These are phyloP conservation scores for Hydroisotoma schaefferi DNA, from an alignment of 2,888 invertebrate species.

Conservation along the genomic window DNA sequence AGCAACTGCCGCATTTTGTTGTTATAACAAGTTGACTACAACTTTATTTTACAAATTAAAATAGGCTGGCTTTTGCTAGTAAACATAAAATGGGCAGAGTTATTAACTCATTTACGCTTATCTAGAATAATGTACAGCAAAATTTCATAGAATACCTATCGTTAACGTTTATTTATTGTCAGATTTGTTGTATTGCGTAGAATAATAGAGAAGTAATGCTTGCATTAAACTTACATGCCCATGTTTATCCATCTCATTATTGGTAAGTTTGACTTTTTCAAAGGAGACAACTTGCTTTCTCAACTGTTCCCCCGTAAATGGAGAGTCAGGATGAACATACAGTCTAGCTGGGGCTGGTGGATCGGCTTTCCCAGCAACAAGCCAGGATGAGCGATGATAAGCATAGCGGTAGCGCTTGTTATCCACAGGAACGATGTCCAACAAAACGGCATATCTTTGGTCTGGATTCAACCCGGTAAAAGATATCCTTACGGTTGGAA, in stretches of 20 bases:
- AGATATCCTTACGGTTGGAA: slow-evolving; percentile 72
- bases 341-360: slow-evolving; percentile 62
- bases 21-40: no score
- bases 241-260: slow-evolving; percentile 75
- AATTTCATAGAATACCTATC: no score
- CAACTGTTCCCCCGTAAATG: slow-evolving; percentile 74
- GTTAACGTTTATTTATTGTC: no score
- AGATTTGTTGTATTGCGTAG: no score
- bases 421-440: slow-evolving; percentile 78
- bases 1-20: no score
- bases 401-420: slow-evolving; percentile 75
- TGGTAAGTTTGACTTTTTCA: slow-evolving; percentile 79
- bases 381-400: slow-evolving; percentile 77
- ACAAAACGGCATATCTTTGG: slow-evolving; percentile 67
- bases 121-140: no score
- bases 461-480: slow-evolving; percentile 67
- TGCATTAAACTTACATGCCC: slow-evolving; percentile 63
- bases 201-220: no score
- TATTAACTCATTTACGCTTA: no score
- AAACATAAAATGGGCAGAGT: no score
- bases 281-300: slow-evolving; percentile 74
- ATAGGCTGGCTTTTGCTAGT: no score
- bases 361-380: slow-evolving; percentile 77
- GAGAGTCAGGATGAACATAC: slow-evolving; percentile 75
- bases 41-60: no score